Conservation (phyloP, 2,113 vertebrate species). For the Jacana jacana region DNA sequence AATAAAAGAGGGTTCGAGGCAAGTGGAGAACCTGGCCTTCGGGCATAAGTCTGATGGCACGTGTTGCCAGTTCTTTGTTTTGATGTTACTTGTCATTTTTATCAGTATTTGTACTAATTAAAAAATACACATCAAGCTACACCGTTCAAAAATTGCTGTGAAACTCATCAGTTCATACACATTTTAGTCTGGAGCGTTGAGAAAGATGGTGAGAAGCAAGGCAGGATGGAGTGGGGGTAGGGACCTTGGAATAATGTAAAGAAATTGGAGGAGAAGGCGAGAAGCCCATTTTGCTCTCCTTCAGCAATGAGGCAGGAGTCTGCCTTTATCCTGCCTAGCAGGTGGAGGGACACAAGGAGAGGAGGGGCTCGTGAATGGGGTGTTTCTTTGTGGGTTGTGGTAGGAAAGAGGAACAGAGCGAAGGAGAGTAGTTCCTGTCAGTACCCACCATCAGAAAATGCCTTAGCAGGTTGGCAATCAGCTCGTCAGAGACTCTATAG, state of each 20-base stretch:
- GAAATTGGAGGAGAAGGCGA: background rate
- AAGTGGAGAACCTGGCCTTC: background rate
- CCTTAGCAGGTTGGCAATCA: background rate
- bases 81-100: background rate
- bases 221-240: background rate
- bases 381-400: background rate
- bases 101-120: background rate
- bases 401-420: background rate
- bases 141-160: background rate
- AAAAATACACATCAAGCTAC: background rate
- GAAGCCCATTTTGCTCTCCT: background rate
- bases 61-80: background rate
- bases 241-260: background rate
- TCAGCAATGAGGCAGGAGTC: background rate
- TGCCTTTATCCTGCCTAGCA: background rate
- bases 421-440: background rate
- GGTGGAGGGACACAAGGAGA: background rate
- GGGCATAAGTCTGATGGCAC: background rate
- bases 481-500: background rate
- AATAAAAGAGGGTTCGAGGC: background rate
- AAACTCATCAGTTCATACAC: background rate
- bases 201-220: background rate
- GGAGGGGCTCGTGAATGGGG: background rate
- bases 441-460: background rate
- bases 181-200: background rate